Conservation (phyloP, 2,888 invertebrate species). For the Oscheius sp. region DNA sequence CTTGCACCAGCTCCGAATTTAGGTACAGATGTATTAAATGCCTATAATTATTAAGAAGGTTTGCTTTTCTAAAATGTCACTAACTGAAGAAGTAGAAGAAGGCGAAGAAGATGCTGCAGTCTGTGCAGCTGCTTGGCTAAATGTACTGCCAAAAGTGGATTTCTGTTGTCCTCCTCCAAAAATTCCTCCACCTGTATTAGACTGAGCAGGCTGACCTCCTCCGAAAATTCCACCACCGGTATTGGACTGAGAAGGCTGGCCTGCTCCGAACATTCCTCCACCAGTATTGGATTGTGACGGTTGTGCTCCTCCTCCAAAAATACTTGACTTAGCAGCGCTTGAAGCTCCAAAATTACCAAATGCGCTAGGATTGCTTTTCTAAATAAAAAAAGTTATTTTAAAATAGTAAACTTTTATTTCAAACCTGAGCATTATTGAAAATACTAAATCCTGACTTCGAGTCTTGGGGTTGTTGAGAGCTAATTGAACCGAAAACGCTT, state of each 20-base stretch:
- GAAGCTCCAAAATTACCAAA: constrained; percentile 12
- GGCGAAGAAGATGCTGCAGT: neutral
- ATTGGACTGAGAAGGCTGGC: neutral
- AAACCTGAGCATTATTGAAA: constrained; percentile 8
- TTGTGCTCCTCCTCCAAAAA: constrained; percentile 14
- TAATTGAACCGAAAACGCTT: neutral
- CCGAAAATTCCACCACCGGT: constrained; percentile 1
- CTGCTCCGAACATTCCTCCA: neutral
- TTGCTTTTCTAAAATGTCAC: neutral
- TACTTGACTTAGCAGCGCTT: neutral
- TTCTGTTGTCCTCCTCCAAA: too few relatives aligned
- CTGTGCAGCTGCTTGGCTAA: neutral
- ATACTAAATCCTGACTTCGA: neutral
- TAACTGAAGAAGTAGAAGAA: neutral
- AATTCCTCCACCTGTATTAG: too few relatives aligned
- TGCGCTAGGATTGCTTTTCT: constrained; percentile 7
- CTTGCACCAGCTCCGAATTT: constrained; percentile 14
- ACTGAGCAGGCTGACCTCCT: constrained; percentile 3
- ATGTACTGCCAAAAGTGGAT: too few relatives aligned
- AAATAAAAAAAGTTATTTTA: neutral
- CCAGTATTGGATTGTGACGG: neutral
- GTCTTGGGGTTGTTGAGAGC: neutral
- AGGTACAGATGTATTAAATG: constrained; percentile 1
- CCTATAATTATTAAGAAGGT: neutral
- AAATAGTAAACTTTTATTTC: neutral